phyloP scores from a whole-genome alignment of 2,113 vertebrate species.

The Xiphophorus couchianus region DNA sequence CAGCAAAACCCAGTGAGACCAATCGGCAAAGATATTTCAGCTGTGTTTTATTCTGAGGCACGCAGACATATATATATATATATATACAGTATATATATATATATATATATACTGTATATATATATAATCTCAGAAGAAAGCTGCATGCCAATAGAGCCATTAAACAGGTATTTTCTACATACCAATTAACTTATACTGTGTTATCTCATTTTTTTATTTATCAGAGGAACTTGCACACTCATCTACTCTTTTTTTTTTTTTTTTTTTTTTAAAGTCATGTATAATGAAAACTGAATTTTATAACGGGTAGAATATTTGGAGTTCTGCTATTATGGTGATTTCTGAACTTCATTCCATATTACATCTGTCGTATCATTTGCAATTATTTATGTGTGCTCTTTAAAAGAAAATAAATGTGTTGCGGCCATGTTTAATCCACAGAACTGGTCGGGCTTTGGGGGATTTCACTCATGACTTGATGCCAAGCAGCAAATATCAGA shows the following conservation, averaged over 20 bases:
- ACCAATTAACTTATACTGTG: constrained; percentile 56
- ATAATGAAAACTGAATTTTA: constrained; percentile 28
- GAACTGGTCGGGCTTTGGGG: constrained; percentile 29
- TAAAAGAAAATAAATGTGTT: constrained; percentile 4
- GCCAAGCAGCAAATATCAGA: constrained; percentile 10
- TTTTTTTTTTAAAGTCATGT: constrained; percentile 22
- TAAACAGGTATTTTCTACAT: constrained; percentile 59
- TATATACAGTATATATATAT: too few relatives aligned
- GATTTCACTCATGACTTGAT: constrained; percentile 28
- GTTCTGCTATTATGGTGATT: constrained; percentile 13
- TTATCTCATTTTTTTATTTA: constrained; percentile 56
- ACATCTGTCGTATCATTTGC: constrained; percentile 14
- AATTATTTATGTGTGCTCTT: constrained; percentile 24
- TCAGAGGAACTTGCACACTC: constrained; percentile 14
- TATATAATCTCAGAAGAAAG: constrained; percentile 42
- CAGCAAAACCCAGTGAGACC: constrained; percentile 23
- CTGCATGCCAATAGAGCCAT: constrained; percentile 60
- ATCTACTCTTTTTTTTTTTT: constrained; percentile 40
- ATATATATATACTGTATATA: too few relatives aligned
- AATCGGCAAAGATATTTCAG: constrained; percentile 29
- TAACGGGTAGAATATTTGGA: constrained; percentile 3
- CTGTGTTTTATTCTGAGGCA: constrained; percentile 37
- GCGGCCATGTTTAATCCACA: constrained; percentile 14
- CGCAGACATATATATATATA: constrained; percentile 31
- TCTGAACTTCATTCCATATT: constrained; percentile 11